These are phyloP conservation scores for Paradoxurus hermaphroditus DNA, from an alignment of 2,113 vertebrate species.

Conservation along the genomic window DNA sequence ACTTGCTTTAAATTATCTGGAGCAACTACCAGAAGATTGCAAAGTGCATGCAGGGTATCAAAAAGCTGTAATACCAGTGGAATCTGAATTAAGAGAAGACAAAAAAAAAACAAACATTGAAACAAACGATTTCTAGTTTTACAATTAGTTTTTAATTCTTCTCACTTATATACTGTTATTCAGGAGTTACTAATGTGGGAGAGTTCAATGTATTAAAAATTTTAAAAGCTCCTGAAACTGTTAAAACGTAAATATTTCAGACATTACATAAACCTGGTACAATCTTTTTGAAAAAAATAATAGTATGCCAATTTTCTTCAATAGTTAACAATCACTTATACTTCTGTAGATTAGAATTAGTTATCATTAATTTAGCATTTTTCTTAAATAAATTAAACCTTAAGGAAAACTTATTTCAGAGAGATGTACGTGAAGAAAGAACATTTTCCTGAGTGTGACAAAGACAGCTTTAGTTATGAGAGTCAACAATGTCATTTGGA, in stretches of 20 bases:
- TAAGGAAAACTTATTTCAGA: constrained; percentile 19
- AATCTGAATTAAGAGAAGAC: constrained; percentile 84
- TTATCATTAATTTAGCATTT: constrained; percentile 34
- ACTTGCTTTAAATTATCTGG: constrained; percentile 99
- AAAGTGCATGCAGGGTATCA: constrained; percentile 98
- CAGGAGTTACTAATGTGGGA: background rate
- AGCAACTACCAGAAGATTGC: constrained; percentile 98
- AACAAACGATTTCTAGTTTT: constrained; percentile 1
- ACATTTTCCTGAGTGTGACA: constrained; percentile 26
- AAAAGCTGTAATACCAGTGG: constrained; percentile 97
- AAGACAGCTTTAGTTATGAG: background rate
- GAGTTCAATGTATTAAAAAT: background rate
- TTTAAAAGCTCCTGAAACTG: background rate
- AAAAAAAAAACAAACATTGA: background rate
- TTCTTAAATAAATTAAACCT: constrained; percentile 44
- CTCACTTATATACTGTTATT: background rate
- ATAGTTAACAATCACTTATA: constrained; percentile 2
- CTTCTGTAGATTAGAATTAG: background rate
- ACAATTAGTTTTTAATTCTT: background rate
- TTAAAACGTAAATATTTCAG: constrained; percentile 39
- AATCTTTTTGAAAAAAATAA: constrained; percentile 29
- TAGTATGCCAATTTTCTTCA: background rate
- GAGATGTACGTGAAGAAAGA: constrained; percentile 29
- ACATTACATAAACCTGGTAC: background rate
- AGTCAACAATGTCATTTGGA: background rate